A percentile compares a stretch with the other conserved stretches of the same genome.
Evolutionary conservation across 2,797 vertebrate genomes (phyloP).

Genomic region (Bovichtus variegatus): DNA sequence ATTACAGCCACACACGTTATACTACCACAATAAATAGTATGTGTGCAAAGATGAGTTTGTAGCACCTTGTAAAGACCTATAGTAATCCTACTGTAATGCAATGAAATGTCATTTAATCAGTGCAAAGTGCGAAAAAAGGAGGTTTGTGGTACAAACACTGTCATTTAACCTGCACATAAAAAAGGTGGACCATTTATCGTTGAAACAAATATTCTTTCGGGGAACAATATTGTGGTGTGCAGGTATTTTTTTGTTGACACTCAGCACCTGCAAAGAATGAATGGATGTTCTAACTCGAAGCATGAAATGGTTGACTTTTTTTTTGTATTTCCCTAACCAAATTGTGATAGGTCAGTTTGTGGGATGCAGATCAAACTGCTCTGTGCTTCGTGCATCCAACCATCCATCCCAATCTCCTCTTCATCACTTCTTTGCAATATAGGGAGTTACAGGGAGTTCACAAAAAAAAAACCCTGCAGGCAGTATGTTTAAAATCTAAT

Average conservation of each 20-base stretch:
- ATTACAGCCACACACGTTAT: neutral
- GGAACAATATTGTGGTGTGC: neutral
- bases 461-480: neutral
- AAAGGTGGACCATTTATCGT: neutral
- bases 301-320: neutral
- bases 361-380: neutral
- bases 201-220: neutral
- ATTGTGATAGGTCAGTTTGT: neutral
- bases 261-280: too few relatives aligned
- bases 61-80: neutral
- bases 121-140: neutral
- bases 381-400: neutral
- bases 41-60: neutral
- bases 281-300: too few relatives aligned
- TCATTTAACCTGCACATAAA: too few relatives aligned
- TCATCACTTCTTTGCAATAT: neutral
- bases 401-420: neutral
- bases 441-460: too few relatives aligned
- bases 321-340: too few relatives aligned
- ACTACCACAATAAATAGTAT: too few relatives aligned
- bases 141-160: neutral
- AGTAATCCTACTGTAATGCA: neutral
- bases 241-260: neutral
- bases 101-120: neutral
- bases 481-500: neutral